phyloP scores from a whole-genome alignment of 2,888 invertebrate genomes.

The Galeopsomyia nigrocyanea region DNA sequence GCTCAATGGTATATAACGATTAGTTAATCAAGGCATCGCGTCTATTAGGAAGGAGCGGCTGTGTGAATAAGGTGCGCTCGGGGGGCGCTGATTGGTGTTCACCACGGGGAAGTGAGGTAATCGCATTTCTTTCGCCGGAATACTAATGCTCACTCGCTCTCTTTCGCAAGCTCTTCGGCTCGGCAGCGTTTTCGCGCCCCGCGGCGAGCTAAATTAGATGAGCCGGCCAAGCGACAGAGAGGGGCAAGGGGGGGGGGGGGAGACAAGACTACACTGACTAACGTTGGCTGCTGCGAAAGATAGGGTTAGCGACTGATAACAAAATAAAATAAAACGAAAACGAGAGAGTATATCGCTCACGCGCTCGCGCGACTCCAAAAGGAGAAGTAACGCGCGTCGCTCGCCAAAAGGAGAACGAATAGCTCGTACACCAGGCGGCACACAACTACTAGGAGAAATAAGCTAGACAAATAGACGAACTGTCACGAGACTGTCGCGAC shows the following conservation, averaged over 20 bases:
- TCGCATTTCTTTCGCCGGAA: slow-evolving; percentile 57
- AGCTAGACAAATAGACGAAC: too few relatives aligned
- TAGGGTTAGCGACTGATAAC: too few relatives aligned
- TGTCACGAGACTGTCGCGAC: too few relatives aligned
- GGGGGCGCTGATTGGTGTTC: slow-evolving; percentile 49
- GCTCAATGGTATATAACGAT: slow-evolving; percentile 25
- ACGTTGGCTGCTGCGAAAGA: slow-evolving; percentile 22
- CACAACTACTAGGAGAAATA: too few relatives aligned
- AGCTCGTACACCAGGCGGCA: too few relatives aligned
- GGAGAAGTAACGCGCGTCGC: slow-evolving; percentile 27
- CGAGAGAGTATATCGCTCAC: too few relatives aligned
- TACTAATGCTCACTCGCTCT: slow-evolving; percentile 54
- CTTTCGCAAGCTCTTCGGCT: slow-evolving; percentile 30
- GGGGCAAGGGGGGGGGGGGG: neutral
- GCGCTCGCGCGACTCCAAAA: slow-evolving; percentile 8
- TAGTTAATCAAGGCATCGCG: slow-evolving; percentile 33
- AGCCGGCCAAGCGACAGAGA: slow-evolving; percentile 34
- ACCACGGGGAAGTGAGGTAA: slow-evolving; percentile 56
- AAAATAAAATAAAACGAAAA: too few relatives aligned
- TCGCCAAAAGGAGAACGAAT: too few relatives aligned
- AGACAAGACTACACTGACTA: slow-evolving; percentile 32
- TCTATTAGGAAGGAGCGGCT: slow-evolving; percentile 22
- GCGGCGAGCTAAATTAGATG: slow-evolving; percentile 55
- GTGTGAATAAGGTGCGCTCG: slow-evolving; percentile 26
- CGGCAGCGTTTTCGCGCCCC: slow-evolving; percentile 39